Percentiles rank a stretch among this genome's conserved stretches.
Conservation (phyloP, 2,888 invertebrate species). For the Strigamia crassipes region DNA sequence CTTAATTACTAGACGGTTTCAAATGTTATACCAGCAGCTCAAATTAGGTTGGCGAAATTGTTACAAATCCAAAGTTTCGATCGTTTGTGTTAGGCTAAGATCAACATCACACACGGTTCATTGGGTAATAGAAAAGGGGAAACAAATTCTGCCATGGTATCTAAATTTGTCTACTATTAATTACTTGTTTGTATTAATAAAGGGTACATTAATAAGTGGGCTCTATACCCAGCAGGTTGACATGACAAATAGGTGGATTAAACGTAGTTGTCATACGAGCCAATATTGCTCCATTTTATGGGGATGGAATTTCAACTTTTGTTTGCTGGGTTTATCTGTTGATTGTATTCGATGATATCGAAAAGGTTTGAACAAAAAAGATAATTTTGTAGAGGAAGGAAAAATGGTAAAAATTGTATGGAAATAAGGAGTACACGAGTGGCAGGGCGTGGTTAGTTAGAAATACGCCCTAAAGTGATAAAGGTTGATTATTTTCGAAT, state of each 20-base stretch:
- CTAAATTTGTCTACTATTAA: not conserved
- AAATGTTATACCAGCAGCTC: constrained; percentile 25
- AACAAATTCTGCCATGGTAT: not conserved
- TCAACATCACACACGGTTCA: constrained; percentile 9
- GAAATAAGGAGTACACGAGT: not conserved
- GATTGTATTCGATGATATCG: not conserved
- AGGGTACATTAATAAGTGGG: not conserved
- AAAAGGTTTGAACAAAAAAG: not conserved
- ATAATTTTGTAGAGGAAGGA: not conserved
- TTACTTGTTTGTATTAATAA: constrained; percentile 8
- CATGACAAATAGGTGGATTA: not conserved
- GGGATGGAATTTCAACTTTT: not conserved
- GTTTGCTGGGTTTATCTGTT: not conserved
- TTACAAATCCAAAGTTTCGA: constrained; percentile 19
- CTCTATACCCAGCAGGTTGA: not conserved
- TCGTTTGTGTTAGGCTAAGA: constrained; percentile 16
- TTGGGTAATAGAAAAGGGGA: constrained; percentile 1
- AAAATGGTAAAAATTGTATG: not conserved
- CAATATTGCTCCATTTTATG: not conserved
- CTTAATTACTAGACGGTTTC: constrained; percentile 34
- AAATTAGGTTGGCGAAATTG: constrained; percentile 5
- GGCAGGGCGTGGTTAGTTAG: constrained; percentile 37
- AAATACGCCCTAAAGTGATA: constrained; percentile 10
- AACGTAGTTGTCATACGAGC: not conserved
- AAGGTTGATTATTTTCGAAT: not conserved